Base-by-base conservation (phyloP, 2,888 invertebrate species). In the Idaea dimidiata region DNA sequence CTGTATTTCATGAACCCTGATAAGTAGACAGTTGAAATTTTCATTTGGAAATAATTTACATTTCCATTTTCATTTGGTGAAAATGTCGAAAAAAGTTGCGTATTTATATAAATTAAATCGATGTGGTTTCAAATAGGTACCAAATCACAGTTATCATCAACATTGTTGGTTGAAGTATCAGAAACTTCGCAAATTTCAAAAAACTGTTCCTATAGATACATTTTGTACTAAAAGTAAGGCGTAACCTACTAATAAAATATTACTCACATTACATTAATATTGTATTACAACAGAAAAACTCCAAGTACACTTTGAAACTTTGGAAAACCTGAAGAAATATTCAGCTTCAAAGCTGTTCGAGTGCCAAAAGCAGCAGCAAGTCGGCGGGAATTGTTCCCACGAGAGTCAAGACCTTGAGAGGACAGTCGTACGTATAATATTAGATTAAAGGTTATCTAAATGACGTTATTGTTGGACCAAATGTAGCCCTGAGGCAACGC, bases 331-430 rank as follows among this genome's bases (percentile, higher is more conserved):
- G 60, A 91, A 91, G 72, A 92, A 92, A 69, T 92, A 92, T 78
- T 92, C 92, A 1, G 92, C 92, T 1, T 91, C 91, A 0, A 92
- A 92, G 70, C 73, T 92, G 60, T 92, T 91, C 63, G 92, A 92
- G 67, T 92, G 92, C 68, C 92, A 92, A 68, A 92, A 92, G 63
- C 91, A 91, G 68, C 92, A 91, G 74, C 91, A 91, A 77, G 90
- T 90, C 24, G 91, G 92, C 0, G 91, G 91, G 1, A 92, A 92
- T 78, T 92, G 92, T 72, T 92, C 92, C 24, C 92, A 92, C 59
- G 92, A 92, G 77, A 92, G 92, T 67, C 92, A 92, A 74, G 92
- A 92, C 66, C 83, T 92, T 17, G 92, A 92, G 61, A 81, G 92
- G 74, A 92, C 92, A 54, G 92, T 91, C 65, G 91, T 91, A 76